Percentiles rank a stretch among this genome's conserved stretches.
Evolutionary conservation across 35 echinoderm and acorn worm species (phyloP).

Genomic region (Apostichopus californicus): DNA sequence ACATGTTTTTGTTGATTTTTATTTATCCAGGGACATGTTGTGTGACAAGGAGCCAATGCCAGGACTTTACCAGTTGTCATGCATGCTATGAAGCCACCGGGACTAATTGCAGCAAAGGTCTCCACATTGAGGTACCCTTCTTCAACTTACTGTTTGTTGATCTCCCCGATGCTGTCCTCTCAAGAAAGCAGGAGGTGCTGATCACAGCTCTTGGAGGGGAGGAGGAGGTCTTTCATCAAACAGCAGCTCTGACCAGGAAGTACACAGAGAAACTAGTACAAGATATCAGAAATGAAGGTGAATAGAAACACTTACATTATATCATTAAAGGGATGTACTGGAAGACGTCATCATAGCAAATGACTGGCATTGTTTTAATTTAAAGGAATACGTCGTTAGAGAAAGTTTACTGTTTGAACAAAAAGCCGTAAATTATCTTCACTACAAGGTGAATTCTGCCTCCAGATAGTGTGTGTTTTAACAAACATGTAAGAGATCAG

Average conservation of each 20-base stretch:
- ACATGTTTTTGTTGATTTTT: background rate
- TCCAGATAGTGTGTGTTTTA: no score
- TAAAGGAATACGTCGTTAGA: no score
- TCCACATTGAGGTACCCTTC: constrained; percentile 63
- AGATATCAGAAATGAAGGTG: constrained; percentile 57
- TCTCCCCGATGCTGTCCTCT: constrained; percentile 5
- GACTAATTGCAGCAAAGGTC: constrained; percentile 54
- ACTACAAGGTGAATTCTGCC: no score
- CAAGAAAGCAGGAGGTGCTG: constrained; percentile 44
- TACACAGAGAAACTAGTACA: constrained; percentile 35
- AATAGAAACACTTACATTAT: no score
- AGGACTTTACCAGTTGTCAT: constrained; percentile 37
- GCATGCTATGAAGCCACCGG: constrained; percentile 24
- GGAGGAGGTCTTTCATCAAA: constrained; percentile 38
- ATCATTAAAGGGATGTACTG: no score
- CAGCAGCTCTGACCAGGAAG: constrained; percentile 19
- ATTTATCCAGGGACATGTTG: constrained; percentile 61
- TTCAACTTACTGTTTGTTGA: constrained; percentile 44
- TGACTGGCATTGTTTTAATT: no score
- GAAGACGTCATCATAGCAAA: no score
- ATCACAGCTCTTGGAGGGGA: constrained; percentile 47
- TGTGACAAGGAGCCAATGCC: constrained; percentile 29
- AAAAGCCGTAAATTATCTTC: no score
- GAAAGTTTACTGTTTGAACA: no score
- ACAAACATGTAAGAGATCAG: no score